Conservation (phyloP, 2,797 vertebrate genomes). For the Diglossa cyanea region DNA sequence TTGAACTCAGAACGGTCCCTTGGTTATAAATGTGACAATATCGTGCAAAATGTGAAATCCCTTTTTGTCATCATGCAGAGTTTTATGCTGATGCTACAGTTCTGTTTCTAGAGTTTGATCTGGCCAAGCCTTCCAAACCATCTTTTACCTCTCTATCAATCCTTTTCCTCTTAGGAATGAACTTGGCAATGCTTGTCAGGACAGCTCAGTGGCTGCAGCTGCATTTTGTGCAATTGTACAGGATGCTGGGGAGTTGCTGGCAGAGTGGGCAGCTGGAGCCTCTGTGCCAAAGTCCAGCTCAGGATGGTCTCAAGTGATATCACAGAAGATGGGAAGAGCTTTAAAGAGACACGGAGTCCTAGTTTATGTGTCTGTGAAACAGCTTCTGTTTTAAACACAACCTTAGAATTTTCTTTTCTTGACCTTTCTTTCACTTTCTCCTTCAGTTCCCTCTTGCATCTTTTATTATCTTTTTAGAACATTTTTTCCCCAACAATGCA, state of each 20-base stretch:
- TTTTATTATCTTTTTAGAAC: neutral
- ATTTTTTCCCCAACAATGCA: neutral
- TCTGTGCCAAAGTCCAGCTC: accelerated
- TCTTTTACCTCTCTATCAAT: neutral
- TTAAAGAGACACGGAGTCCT: neutral
- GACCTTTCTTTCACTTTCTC: neutral
- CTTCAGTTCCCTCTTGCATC: neutral
- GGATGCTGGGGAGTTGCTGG: accelerated
- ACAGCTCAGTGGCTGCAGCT: neutral
- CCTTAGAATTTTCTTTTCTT: neutral
- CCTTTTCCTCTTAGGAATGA: neutral
- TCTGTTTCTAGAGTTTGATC: neutral
- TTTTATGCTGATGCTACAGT: neutral
- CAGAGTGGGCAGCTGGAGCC: accelerated
- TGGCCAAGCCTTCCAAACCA: neutral
- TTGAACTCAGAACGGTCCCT: neutral
- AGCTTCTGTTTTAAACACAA: neutral
- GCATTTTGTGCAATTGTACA: accelerated
- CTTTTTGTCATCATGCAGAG: neutral
- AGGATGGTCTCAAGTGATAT: accelerated
- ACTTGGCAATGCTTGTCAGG: neutral
- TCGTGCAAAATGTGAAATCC: neutral
- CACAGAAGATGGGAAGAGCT: neutral
- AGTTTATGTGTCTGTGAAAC: neutral
- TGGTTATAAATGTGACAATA: neutral